Conservation (phyloP, 92 coral and sea anemone species). For the Bergia puertoricense region DNA sequence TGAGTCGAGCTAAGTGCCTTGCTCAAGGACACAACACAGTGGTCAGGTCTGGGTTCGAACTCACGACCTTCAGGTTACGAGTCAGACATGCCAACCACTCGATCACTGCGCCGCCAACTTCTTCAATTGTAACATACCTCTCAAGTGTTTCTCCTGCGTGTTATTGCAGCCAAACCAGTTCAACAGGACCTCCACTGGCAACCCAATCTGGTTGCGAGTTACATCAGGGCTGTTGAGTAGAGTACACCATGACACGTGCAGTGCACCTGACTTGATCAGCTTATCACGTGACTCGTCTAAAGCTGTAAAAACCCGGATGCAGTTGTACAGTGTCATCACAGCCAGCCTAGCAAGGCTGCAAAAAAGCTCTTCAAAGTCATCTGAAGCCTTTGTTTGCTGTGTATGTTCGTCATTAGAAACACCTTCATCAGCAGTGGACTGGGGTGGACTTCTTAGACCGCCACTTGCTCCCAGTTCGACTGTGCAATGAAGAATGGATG, state of each 20-base stretch:
- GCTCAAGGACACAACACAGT: too few species aligned
- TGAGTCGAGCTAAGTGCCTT: too few species aligned
- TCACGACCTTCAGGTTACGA: too few species aligned
- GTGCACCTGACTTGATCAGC: slow-evolving; percentile 72
- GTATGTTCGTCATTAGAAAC: slow-evolving; percentile 53
- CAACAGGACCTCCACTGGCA: slow-evolving; percentile 79
- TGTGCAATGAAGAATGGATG: slow-evolving; percentile 1
- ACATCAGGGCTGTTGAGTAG: slow-evolving; percentile 73
- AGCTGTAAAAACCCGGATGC: slow-evolving; percentile 70
- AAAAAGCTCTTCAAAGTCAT: slow-evolving; percentile 92
- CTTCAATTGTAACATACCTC: slow-evolving; percentile 52
- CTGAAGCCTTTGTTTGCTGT: slow-evolving; percentile 57
- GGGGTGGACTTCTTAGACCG: slow-evolving; percentile 43
- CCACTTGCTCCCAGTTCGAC: slow-evolving; percentile 59
- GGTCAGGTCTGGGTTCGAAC: too few species aligned
- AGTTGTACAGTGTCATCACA: slow-evolving; percentile 82
- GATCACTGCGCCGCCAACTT: too few species aligned
- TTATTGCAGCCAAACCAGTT: slow-evolving; percentile 71
- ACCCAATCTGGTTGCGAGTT: slow-evolving; percentile 74
- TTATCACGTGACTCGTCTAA: slow-evolving; percentile 70
- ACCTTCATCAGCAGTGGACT: slow-evolving; percentile 10
- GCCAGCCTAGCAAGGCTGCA: slow-evolving; percentile 75
- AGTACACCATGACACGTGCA: slow-evolving; percentile 87
- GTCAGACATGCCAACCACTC: too few species aligned
- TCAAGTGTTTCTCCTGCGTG: slow-evolving; percentile 53